Evolutionary conservation across 2,113 vertebrate species (phyloP).

Genomic region (Otolemur garnettii): DNA sequence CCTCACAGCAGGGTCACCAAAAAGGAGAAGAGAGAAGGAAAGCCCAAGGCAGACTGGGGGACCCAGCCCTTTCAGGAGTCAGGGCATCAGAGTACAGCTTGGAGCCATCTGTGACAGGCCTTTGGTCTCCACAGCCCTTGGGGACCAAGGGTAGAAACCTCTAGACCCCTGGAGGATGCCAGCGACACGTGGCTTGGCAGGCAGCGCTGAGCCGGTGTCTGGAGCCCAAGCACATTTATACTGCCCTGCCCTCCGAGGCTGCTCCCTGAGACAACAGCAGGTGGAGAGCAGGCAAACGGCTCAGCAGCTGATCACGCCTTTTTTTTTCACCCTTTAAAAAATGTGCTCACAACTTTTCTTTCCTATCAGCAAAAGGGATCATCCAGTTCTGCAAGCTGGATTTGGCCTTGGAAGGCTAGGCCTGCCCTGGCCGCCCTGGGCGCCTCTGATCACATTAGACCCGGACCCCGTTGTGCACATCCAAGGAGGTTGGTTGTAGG

Average conservation of each 20-base stretch:
- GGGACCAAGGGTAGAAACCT: not conserved
- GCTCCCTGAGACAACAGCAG: not conserved
- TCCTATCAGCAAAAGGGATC: not conserved
- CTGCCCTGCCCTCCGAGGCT: not conserved
- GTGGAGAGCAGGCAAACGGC: not conserved
- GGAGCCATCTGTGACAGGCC: not conserved
- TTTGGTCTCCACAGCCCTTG: not conserved
- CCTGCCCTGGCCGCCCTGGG: no score
- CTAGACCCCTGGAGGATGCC: not conserved
- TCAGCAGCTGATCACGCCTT: no score
- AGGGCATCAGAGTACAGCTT: not conserved
- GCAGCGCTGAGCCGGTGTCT: accelerated
- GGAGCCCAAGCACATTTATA: not conserved
- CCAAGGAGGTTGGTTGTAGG: no score
- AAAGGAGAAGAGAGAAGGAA: no score
- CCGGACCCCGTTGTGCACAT: no score
- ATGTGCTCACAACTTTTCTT: not conserved
- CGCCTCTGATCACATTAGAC: no score
- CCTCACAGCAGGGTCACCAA: not conserved
- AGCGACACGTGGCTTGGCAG: not conserved
- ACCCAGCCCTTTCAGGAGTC: not conserved
- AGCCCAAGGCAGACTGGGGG: not conserved
- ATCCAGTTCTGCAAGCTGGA: not conserved
- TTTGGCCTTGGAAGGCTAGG: not conserved
- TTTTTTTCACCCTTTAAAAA: not conserved